Base-by-base conservation (phyloP, 1,140 invertebrate genomes). In the Euura lappo region DNA sequence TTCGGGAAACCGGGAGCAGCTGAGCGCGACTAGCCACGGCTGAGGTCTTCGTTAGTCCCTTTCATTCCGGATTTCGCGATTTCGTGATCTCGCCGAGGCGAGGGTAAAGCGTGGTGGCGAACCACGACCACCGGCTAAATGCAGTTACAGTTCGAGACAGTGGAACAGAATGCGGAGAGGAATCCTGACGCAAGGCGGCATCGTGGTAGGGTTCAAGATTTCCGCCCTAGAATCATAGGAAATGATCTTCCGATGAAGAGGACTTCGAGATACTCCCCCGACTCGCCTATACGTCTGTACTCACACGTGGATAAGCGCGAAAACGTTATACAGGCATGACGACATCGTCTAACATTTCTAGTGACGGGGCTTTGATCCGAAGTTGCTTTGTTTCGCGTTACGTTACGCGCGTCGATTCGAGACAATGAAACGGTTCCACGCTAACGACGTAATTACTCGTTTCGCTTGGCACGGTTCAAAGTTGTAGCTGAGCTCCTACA, bases 1-100 rank as follows among this genome's bases (percentile, higher is more conserved):
- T 28, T 28, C 28, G 28, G 28, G 28, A 28, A 28, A 28, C 28
- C 28, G 28, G 28, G 13, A 60, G 51, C 51, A 60, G 51, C 51
- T 60, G 51, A 60, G 51, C 51, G 51, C 51, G 51, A 60, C 51
- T 60, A 60, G 51, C 6, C 51, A n/a, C 51, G 8, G 13, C 51
- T n/a, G 13, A 76, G 71, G 60, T 75, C 72, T 77, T 77, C 76
- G 76, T 77, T 78, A 78, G 71, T 74, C 65, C 71, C 72, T 75
- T 78, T 78, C 74, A 71, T 43, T 73, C 72, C 71, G 73, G 71
- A 70, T 78, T 75, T 74, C 71, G 73, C 44, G 51, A 4, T 13
- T 11, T 76, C 46, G 51, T n/a, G 51, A 60, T 60, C 51, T 60
- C 51, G 4, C 3, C 51, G 51, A 60, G 51, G 51, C 51, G 51